A percentile compares a stretch with the other conserved stretches of the same genome.
Evolutionary conservation across 2,888 invertebrate genomes (phyloP).

Genomic region (Lepidocyrtinus sp.): DNA sequence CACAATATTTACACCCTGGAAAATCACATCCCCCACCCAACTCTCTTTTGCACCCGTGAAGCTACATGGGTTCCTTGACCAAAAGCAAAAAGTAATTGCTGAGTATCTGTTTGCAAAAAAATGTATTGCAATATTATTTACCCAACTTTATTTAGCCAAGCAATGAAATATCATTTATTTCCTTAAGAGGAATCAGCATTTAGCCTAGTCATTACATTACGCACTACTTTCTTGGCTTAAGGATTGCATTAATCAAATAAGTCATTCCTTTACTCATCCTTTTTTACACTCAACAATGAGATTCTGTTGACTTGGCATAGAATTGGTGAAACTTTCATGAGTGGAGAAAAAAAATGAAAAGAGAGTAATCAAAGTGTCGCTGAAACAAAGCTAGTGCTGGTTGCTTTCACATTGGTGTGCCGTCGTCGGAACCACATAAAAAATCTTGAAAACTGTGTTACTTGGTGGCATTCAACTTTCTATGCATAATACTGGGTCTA

Average conservation of each 20-base stretch:
- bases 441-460: slow-evolving; percentile 66
- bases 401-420: slow-evolving; percentile 33
- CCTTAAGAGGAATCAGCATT: too few relatives aligned
- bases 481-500: slow-evolving; percentile 55
- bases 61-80: slow-evolving; percentile 37
- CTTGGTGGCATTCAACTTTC: slow-evolving; percentile 68
- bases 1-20: not conserved
- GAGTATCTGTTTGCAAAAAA: slow-evolving; percentile 18
- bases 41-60: not conserved
- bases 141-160: too few relatives aligned
- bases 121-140: too few relatives aligned
- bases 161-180: too few relatives aligned
- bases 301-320: slow-evolving; percentile 4
- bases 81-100: slow-evolving; percentile 21
- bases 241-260: not conserved
- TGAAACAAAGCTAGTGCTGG: slow-evolving; percentile 36
- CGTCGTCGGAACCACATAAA: slow-evolving; percentile 34
- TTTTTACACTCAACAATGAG: too few relatives aligned
- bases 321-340: slow-evolving; percentile 12
- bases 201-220: too few relatives aligned
- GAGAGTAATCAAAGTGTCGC: slow-evolving; percentile 14
- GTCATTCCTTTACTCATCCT: not conserved
- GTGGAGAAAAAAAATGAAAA: not conserved
- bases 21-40: not conserved
- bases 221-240: too few relatives aligned